These are phyloP conservation scores for Myripristis murdjan DNA, from an alignment of 2,797 vertebrate species.

Conservation along the genomic window DNA sequence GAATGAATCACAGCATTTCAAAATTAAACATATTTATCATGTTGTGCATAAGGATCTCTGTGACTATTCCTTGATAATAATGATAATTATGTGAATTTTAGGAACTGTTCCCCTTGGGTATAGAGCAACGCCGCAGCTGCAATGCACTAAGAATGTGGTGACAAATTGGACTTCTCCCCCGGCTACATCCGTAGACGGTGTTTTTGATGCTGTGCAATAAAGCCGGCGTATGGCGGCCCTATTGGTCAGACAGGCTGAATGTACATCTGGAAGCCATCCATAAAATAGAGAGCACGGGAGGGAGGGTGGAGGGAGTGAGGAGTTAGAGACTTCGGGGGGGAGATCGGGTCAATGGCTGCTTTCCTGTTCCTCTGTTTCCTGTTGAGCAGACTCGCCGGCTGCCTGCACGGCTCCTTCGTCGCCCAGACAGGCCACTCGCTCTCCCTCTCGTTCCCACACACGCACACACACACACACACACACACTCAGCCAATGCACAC, in stretches of 20 bases:
- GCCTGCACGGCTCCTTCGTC: conserved; percentile 29
- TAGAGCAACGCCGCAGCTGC: conserved; percentile 34
- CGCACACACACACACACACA: conserved; percentile 15
- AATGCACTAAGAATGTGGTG: conserved; percentile 51
- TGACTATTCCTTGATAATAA: conserved; percentile 42
- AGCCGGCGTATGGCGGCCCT: conserved; percentile 35
- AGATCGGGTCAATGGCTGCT: conserved; percentile 75
- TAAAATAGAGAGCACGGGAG: conserved; percentile 51
- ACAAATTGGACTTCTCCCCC: conserved; percentile 62
- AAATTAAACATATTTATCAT: conserved; percentile 33
- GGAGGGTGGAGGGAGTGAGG: conserved; percentile 6
- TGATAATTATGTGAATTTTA: conserved; percentile 37
- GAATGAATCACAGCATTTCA: neutral
- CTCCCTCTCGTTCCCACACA: conserved; percentile 8
- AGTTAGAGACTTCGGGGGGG: conserved; percentile 13
- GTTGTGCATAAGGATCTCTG: conserved; percentile 33
- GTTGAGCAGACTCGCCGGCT: conserved; percentile 56
- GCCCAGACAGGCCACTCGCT: conserved; percentile 1
- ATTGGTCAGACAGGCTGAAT: conserved; percentile 62
- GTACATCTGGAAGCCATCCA: conserved; percentile 83
- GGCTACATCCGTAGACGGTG: conserved; percentile 56
- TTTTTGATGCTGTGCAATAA: conserved; percentile 51
- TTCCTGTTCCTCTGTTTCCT: conserved; percentile 79
- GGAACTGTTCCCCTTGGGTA: conserved; percentile 36
- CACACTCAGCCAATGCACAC: conserved; percentile 13